Conservation (phyloP, 2,797 vertebrate species). For the Xerus rutilus region DNA sequence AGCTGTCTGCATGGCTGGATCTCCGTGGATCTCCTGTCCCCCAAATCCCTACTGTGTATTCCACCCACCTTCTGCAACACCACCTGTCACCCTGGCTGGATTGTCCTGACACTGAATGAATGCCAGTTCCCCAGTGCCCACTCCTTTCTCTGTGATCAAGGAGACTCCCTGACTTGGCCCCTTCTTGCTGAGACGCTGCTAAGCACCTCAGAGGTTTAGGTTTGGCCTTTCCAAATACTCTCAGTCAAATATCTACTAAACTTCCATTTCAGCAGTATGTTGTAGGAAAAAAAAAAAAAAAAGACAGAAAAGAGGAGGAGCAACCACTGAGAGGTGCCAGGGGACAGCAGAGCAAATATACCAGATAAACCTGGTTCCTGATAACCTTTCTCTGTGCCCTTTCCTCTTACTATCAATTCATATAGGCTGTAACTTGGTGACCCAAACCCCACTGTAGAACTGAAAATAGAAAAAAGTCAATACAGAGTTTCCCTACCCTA, state of each 20-base stretch:
- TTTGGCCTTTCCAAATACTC: background rate
- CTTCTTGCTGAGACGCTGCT: background rate
- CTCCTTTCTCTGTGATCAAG: background rate
- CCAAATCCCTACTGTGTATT: slow-evolving; percentile 35
- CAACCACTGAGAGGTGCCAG: background rate
- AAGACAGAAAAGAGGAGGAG: slow-evolving; percentile 8
- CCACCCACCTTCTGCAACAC: slow-evolving; percentile 25
- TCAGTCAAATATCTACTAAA: slow-evolving; percentile 31
- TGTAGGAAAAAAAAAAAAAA: background rate
- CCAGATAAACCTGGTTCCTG: background rate
- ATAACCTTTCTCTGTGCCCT: slow-evolving; percentile 38
- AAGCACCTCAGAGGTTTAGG: background rate
- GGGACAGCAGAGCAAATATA: background rate
- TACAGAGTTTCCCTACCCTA: background rate
- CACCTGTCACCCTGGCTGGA: slow-evolving; percentile 58
- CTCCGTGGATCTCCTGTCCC: slow-evolving; percentile 32
- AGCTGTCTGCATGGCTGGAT: background rate
- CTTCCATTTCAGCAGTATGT: background rate
- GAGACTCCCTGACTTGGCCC: background rate
- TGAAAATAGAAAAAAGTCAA: slow-evolving; percentile 59
- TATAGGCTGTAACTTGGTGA: background rate
- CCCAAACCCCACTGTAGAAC: background rate
- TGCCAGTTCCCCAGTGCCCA: background rate
- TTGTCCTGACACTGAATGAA: background rate
- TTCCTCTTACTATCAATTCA: slow-evolving; percentile 45